Evolutionary conservation across 1,140 invertebrate genomes (phyloP).

Genomic region (Sitodiplosis mosellana): DNA sequence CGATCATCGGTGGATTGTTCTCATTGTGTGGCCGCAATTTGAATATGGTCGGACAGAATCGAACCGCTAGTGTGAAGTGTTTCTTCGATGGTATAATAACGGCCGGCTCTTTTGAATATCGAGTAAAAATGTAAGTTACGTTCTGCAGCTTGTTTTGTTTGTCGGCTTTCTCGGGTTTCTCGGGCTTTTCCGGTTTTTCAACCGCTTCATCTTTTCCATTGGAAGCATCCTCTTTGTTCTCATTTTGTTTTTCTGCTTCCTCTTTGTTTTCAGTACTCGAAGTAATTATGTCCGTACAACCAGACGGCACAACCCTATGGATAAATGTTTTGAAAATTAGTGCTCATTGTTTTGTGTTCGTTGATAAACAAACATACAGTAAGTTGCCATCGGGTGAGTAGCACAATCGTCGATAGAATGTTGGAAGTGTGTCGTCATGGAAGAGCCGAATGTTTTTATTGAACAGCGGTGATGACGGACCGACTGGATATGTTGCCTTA

Average conservation of each 20-base stretch:
- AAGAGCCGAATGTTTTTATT: slow-evolving; percentile 53
- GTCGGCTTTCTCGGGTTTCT: no score
- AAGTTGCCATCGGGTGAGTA: slow-evolving; percentile 83
- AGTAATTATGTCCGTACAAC: slow-evolving; percentile 13
- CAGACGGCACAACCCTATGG: slow-evolving; percentile 67
- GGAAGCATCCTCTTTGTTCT: no score
- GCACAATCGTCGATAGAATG: slow-evolving; percentile 72
- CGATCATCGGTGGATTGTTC: slow-evolving; percentile 30
- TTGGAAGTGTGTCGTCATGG: slow-evolving; percentile 87
- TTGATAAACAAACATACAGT: no score
- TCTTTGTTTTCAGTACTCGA: slow-evolving; percentile 31
- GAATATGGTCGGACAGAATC: slow-evolving; percentile 66
- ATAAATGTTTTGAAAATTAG: no score
- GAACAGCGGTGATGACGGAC: slow-evolving; percentile 34
- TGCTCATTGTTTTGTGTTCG: no score
- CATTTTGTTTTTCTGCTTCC: slow-evolving; percentile 29
- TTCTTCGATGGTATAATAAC: slow-evolving; percentile 59
- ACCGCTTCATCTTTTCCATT: no score
- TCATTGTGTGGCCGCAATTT: slow-evolving; percentile 37
- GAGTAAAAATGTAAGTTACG: no score
- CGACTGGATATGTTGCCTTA: slow-evolving; percentile 47
- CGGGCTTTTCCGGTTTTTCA: no score
- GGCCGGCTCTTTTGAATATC: slow-evolving; percentile 40
- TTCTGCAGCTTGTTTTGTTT: no score
- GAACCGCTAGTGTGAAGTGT: slow-evolving; percentile 58